Evolutionary conservation across 2,888 invertebrate genomes (phyloP).

Genomic region (Thymelicus lineola): DNA sequence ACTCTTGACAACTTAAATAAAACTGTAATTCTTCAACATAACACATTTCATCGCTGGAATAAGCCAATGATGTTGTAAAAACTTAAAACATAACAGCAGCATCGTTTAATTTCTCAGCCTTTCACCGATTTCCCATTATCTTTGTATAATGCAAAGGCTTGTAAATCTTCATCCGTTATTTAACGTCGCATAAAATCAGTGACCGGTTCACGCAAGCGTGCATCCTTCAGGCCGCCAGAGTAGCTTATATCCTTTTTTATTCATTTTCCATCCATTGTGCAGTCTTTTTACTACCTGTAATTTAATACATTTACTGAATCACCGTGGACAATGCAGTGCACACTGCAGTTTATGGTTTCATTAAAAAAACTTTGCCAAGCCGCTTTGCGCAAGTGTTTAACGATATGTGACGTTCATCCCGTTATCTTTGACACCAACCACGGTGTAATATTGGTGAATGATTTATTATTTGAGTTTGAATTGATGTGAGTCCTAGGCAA

Average conservation of each 20-base stretch:
- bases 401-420: slow-evolving; percentile 15
- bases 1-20: not conserved
- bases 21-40: not conserved
- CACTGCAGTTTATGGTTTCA: slow-evolving; percentile 66
- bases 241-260: slow-evolving; percentile 37
- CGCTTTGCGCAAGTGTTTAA: slow-evolving; percentile 32
- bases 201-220: slow-evolving; percentile 51
- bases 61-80: not conserved
- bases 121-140: slow-evolving; percentile 34
- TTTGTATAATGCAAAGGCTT: slow-evolving; percentile 39
- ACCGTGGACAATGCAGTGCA: slow-evolving; percentile 59
- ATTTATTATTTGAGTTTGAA: too few species aligned
- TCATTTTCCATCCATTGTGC: slow-evolving; percentile 62
- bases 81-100: slow-evolving; percentile 10
- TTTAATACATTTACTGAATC: slow-evolving; percentile 74
- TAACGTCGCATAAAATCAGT: slow-evolving; percentile 68
- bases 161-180: slow-evolving; percentile 60
- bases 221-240: slow-evolving; percentile 53
- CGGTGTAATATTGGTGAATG: not conserved
- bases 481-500: too few species aligned
- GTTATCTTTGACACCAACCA: slow-evolving; percentile 10
- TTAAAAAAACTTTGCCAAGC: slow-evolving; percentile 38
- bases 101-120: slow-evolving; percentile 23
- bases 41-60: not conserved
- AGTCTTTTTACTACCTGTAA: slow-evolving; percentile 70